phyloP scores from a whole-genome alignment of 2,797 vertebrate genomes.

The Malurus leucopterus region DNA sequence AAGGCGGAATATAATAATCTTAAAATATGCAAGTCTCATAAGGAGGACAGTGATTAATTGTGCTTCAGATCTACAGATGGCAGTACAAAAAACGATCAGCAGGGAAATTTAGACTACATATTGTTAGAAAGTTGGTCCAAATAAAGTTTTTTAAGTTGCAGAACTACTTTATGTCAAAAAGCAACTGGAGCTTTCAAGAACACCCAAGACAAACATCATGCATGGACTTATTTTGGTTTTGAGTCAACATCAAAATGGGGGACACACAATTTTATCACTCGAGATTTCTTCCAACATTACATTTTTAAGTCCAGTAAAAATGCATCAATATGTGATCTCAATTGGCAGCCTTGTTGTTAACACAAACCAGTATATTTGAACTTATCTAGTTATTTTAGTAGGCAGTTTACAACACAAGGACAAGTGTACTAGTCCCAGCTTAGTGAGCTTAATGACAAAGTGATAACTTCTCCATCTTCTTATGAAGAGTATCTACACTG shows the following conservation, averaged over 20 bases:
- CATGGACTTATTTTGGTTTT: not conserved
- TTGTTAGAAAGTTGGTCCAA: conserved; percentile 42
- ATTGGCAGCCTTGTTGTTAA: not conserved
- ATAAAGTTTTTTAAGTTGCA: not conserved
- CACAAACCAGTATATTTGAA: not conserved
- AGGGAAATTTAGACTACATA: conserved; percentile 52
- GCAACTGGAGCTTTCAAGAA: not conserved
- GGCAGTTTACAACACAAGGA: not conserved
- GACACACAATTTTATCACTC: not conserved
- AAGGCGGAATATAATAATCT: not conserved
- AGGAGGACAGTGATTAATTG: conserved; percentile 49
- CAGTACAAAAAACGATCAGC: conserved; percentile 42
- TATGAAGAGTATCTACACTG: not conserved
- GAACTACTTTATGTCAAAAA: not conserved
- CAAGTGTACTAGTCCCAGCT: not conserved
- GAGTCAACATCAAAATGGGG: not conserved
- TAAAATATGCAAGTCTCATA: conserved; percentile 2
- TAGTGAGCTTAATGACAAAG: not conserved
- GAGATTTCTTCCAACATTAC: not conserved
- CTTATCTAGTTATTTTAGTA: not conserved
- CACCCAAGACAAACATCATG: not conserved
- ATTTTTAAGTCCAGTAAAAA: conserved; percentile 1
- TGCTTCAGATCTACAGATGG: conserved; percentile 45
- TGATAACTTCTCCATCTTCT: not conserved
- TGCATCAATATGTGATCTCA: not conserved